These are phyloP conservation scores for Drosophila picticornis DNA, from an alignment of 2,888 invertebrate species.

Conservation along the genomic window DNA sequence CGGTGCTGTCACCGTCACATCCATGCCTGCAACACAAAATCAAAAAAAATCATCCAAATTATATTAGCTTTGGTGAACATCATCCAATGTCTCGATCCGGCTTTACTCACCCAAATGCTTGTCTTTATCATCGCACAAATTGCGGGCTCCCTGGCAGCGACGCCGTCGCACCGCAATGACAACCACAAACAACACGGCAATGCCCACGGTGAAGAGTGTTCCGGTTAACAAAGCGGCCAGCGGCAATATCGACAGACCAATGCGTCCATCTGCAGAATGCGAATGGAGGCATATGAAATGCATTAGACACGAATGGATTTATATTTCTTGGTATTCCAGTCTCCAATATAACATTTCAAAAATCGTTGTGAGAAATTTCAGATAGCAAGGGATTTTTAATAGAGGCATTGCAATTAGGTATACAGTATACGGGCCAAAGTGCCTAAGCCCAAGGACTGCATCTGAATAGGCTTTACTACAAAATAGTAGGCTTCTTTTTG, in stretches of 20 bases:
- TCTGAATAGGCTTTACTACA: too few relatives aligned
- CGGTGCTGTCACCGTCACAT: slow-evolving; percentile 87
- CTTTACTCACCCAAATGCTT: slow-evolving; percentile 84
- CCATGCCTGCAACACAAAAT: slow-evolving; percentile 82
- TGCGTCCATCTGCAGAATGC: slow-evolving; percentile 87
- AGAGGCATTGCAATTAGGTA: too few relatives aligned
- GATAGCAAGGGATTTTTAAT: too few relatives aligned
- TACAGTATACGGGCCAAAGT: too few relatives aligned
- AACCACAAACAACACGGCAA: slow-evolving; percentile 88
- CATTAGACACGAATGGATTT: not conserved
- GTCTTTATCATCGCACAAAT: slow-evolving; percentile 85
- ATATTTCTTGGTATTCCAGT: not conserved
- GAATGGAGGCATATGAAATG: not conserved
- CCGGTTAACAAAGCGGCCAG: slow-evolving; percentile 90
- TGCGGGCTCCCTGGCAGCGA: slow-evolving; percentile 87
- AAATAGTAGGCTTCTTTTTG: too few relatives aligned
- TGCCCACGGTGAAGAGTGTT: slow-evolving; percentile 88
- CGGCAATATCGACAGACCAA: slow-evolving; percentile 90
- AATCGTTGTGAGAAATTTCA: too few relatives aligned
- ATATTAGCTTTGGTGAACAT: slow-evolving; percentile 4
- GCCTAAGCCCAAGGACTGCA: too few relatives aligned
- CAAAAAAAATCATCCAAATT: not conserved
- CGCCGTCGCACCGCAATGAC: slow-evolving; percentile 88
- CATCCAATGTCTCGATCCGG: slow-evolving; percentile 2
- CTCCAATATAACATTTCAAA: too few relatives aligned